Base-by-base conservation (phyloP, 2,888 invertebrate genomes). In the Spodoptera exigua region DNA sequence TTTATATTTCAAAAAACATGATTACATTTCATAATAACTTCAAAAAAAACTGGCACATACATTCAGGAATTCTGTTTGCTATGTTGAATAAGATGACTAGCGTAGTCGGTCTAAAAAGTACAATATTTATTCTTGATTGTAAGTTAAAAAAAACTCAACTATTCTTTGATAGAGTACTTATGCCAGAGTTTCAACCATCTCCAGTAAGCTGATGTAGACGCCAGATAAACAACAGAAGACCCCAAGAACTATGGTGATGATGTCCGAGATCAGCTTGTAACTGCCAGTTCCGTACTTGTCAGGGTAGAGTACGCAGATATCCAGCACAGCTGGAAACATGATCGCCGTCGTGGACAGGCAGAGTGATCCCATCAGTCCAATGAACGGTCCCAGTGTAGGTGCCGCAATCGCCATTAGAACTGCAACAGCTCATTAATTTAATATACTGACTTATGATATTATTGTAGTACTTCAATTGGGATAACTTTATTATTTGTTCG, bases 341-440 rank as follows among this genome's bases (percentile, higher is more conserved):
- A 99, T 92, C 0, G 98, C 98, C 69, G 98, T 93, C 0, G 97
- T 96, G 0, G 98, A 97, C 32, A 98, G 94, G 66, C 98, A 97
- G 2, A 98, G 93, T 0, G 98, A 98, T n/a, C 98, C 98, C 70
- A 97, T 96, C n/a, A 97, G 88, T 0, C 96, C 96, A 61, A 96
- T 96, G 66, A 97, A 97, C 5, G 97, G 93, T 12, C 97, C 97
- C 79, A 98, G 91, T 74, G 96, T 95, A 2, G 98, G 98, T 70
- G 98, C 96, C 2, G 96, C 95, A 17, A 95, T 81, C 77, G 96
- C 97, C 51, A 82, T 7, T 0, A 21, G 0, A 82, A 85, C 89
- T 89, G 79, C 1, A 62, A 55, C 35, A 55, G 9, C 4, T 27
- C 9, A 9, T 27, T 27, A 27, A 1, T 27, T 7, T 27, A 4